Percentiles rank a stretch among this genome's conserved stretches.
phyloP scores from a whole-genome alignment of 2,113 vertebrate genomes.

The Eclectus roratus region DNA sequence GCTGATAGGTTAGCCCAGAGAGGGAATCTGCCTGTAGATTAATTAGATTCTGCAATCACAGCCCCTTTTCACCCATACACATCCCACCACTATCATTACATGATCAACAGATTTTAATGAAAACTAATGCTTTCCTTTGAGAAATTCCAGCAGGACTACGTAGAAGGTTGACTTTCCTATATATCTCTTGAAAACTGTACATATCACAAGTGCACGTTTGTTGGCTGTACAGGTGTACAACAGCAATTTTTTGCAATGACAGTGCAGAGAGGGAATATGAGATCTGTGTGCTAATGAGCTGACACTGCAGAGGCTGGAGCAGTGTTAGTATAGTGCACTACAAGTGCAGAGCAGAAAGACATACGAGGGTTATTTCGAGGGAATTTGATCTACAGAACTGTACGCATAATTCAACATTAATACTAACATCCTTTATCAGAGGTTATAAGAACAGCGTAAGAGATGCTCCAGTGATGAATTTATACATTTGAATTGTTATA shows the following conservation, averaged over 20 bases:
- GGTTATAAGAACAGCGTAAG: not conserved
- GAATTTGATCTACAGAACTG: slow-evolving; percentile 36
- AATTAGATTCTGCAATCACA: slow-evolving; percentile 76
- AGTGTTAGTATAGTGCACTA: slow-evolving; percentile 81
- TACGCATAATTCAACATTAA: slow-evolving; percentile 27
- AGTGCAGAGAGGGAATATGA: slow-evolving; percentile 93
- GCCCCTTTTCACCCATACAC: slow-evolving; percentile 52
- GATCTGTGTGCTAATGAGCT: slow-evolving; percentile 98
- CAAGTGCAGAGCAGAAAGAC: slow-evolving; percentile 76
- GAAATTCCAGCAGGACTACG: slow-evolving; percentile 52
- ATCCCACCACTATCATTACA: slow-evolving; percentile 58
- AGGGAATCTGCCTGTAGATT: slow-evolving; percentile 72
- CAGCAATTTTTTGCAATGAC: slow-evolving; percentile 92
- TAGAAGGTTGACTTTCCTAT: slow-evolving; percentile 53
- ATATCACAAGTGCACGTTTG: slow-evolving; percentile 76
- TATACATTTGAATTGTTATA: not conserved
- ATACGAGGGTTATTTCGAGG: slow-evolving; percentile 45
- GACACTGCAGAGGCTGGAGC: slow-evolving; percentile 92
- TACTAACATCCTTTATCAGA: not conserved
- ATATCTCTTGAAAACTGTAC: slow-evolving; percentile 69
- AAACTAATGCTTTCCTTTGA: slow-evolving; percentile 41
- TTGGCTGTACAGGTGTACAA: slow-evolving; percentile 86
- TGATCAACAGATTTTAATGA: slow-evolving; percentile 79
- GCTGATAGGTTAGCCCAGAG: slow-evolving; percentile 52
- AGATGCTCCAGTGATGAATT: not conserved